Evolutionary conservation across 35 echinoderm and acorn worm species (phyloP).

Genomic region (Patiria miniata): DNA sequence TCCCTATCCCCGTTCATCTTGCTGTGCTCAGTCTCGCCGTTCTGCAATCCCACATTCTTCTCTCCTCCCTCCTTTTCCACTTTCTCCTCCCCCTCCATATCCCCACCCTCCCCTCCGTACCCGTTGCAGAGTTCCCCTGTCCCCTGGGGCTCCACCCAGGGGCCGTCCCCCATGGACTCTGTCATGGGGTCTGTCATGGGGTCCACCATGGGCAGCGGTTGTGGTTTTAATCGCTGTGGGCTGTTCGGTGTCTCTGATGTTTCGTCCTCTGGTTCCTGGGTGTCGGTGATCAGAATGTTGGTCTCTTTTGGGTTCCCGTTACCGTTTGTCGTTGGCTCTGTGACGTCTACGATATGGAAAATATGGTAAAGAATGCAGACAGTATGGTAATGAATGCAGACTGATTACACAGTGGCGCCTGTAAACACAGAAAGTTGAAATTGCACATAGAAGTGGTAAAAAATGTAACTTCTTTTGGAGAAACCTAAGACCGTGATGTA

Average conservation of each 20-base stretch:
- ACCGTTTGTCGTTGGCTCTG: background rate
- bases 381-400: too few species aligned
- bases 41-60: background rate
- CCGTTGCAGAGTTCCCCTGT: slow-evolving; percentile 58
- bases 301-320: slow-evolving; percentile 11
- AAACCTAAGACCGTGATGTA: too few species aligned
- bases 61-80: slow-evolving; percentile 12
- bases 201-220: background rate
- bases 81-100: background rate
- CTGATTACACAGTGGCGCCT: too few species aligned
- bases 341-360: background rate
- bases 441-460: too few species aligned
- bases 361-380: too few species aligned
- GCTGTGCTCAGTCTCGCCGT: background rate
- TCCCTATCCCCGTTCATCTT: background rate
- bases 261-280: background rate
- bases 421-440: too few species aligned
- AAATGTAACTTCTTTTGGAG: too few species aligned
- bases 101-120: background rate
- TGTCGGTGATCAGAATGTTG: slow-evolving; percentile 9
- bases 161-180: slow-evolving; percentile 35
- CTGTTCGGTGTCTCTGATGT: background rate
- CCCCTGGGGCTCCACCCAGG: slow-evolving; percentile 1
- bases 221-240: background rate
- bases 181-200: background rate